Evolutionary conservation across 1,140 invertebrate genomes (phyloP).

Genomic region (Leptonema lineaticorne): DNA sequence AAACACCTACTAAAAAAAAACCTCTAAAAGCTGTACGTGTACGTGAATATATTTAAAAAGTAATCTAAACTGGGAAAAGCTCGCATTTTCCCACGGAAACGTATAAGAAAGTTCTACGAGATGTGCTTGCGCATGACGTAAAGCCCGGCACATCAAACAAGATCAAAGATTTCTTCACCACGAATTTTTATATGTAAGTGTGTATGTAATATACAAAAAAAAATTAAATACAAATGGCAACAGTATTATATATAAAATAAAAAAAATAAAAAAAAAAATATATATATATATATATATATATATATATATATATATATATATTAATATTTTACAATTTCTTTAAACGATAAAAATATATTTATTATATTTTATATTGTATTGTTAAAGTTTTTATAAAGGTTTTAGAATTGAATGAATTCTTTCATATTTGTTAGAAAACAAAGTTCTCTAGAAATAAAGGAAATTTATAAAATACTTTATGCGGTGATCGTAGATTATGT

Average conservation of each 20-base stretch:
- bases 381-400: no score
- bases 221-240: no score
- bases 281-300: background rate
- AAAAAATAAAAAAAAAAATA: no score
- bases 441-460: no score
- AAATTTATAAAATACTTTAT: no score
- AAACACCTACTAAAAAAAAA: conserved; percentile 14
- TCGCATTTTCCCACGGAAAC: background rate
- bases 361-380: no score
- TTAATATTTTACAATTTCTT: background rate
- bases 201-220: background rate
- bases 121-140: background rate
- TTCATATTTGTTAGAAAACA: no score
- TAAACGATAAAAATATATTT: background rate
- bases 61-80: background rate
- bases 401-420: no score
- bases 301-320: background rate
- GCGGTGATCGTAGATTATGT: no score
- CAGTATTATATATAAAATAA: no score
- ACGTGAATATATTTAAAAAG: conserved; percentile 19
- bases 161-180: background rate
- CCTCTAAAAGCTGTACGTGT: conserved; percentile 21
- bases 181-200: background rate
- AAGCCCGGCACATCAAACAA: background rate
- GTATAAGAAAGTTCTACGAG: background rate